These are phyloP conservation scores for Drepana falcataria DNA, from an alignment of 2,888 invertebrate genomes.

Conservation along the genomic window DNA sequence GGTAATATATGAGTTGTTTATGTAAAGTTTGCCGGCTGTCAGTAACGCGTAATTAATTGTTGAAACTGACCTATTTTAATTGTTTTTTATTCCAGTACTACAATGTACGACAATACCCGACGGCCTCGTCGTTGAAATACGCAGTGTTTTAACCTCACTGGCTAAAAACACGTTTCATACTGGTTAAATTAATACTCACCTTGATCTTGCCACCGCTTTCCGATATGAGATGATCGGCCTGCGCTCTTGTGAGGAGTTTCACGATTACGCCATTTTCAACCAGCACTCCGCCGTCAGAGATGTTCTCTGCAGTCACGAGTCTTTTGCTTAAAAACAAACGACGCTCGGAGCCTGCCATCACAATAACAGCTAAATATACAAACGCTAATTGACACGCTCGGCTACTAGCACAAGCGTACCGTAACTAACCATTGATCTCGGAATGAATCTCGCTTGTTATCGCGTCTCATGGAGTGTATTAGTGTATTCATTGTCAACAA, in stretches of 20 bases:
- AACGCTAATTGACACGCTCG: constrained; percentile 13
- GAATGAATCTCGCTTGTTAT: constrained; percentile 10
- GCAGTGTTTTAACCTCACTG: not conserved
- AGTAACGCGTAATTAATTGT: too few relatives aligned
- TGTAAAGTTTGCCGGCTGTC: too few relatives aligned
- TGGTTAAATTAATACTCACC: constrained; percentile 39
- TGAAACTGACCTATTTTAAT: not conserved
- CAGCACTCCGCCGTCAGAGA: constrained; percentile 80
- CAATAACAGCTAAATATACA: constrained; percentile 14
- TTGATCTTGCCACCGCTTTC: constrained; percentile 71
- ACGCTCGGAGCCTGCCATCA: constrained; percentile 39
- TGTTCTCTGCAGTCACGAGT: constrained; percentile 72
- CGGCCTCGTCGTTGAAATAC: too few relatives aligned
- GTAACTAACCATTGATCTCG: constrained; percentile 25
- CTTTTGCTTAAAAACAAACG: constrained; percentile 67
- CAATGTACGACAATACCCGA: too few relatives aligned
- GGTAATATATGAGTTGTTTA: too few relatives aligned
- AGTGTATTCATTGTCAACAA: constrained; percentile 9
- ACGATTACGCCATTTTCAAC: constrained; percentile 80
- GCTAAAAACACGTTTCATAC: not conserved
- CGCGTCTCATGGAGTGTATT: constrained; percentile 6
- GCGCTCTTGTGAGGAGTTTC: constrained; percentile 65
- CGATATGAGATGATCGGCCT: constrained; percentile 64
- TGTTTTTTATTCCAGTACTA: constrained; percentile 1
- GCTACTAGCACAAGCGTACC: constrained; percentile 28